Evolutionary conservation across 2,888 invertebrate species (phyloP).

Genomic region (Dasypogon diadema): DNA sequence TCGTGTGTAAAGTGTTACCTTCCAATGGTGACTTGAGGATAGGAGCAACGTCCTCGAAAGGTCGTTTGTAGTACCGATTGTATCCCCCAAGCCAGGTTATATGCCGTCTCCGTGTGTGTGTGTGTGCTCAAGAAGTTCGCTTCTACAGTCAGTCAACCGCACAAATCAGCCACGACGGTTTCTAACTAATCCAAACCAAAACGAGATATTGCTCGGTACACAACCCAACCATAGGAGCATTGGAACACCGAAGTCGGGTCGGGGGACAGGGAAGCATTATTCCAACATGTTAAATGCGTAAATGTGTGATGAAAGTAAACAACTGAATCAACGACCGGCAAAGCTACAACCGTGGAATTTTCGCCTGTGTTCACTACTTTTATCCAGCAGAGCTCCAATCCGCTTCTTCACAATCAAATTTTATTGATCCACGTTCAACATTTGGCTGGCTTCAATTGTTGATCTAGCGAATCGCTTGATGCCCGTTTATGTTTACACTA

Average conservation of each 20-base stretch:
- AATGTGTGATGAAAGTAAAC: slow-evolving; percentile 17
- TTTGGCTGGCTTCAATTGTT: slow-evolving; percentile 44
- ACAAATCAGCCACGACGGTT: background rate
- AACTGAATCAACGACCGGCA: background rate
- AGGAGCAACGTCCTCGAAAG: slow-evolving; percentile 44
- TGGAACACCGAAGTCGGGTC: background rate
- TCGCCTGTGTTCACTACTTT: background rate
- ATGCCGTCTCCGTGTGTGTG: background rate
- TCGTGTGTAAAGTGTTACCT: background rate
- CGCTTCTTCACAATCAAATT: slow-evolving; percentile 29
- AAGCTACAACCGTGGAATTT: background rate
- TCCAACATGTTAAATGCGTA: slow-evolving; percentile 7
- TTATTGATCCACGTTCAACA: slow-evolving; percentile 47
- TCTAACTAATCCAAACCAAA: background rate
- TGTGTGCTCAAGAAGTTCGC: background rate
- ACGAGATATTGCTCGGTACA: too few relatives aligned
- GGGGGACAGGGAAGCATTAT: background rate
- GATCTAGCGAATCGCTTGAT: slow-evolving; percentile 43
- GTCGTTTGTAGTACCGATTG: slow-evolving; percentile 22
- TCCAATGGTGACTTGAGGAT: background rate
- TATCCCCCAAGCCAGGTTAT: slow-evolving; percentile 7
- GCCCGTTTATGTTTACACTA: slow-evolving; percentile 16
- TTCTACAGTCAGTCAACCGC: background rate
- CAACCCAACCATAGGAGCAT: background rate
- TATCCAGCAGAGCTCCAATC: slow-evolving; percentile 12